Conservation (phyloP, 92 coral and sea anemone species). For the Ricordea florida region DNA sequence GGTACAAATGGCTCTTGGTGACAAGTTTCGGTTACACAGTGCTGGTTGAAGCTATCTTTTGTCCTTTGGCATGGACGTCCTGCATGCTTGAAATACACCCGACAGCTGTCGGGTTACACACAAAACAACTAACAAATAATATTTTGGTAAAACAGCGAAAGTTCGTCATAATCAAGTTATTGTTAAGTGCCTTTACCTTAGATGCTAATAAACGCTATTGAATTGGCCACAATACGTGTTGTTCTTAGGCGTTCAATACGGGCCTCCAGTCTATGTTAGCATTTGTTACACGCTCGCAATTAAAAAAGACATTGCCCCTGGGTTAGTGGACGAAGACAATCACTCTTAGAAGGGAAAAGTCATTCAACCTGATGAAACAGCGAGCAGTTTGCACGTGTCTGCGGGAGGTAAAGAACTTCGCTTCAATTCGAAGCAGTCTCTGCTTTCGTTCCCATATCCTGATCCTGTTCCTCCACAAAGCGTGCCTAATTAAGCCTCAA, state of each 20-base stretch:
- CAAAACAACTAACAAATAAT: slow-evolving; percentile 72
- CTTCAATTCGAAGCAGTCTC: slow-evolving; percentile 1
- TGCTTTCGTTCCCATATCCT: neutral
- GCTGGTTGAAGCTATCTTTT: no score
- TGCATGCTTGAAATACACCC: slow-evolving; percentile 21
- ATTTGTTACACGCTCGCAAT: slow-evolving; percentile 73
- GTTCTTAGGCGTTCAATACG: slow-evolving; percentile 77
- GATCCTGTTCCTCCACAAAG: slow-evolving; percentile 30
- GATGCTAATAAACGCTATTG: slow-evolving; percentile 84
- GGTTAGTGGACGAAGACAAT: slow-evolving; percentile 65
- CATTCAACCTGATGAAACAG: slow-evolving; percentile 41
- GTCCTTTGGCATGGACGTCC: slow-evolving; percentile 45
- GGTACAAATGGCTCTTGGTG: neutral
- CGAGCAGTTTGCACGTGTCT: slow-evolving; percentile 70
- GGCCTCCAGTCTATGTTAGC: slow-evolving; percentile 66
- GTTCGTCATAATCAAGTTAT: slow-evolving; percentile 85
- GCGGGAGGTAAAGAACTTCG: slow-evolving; percentile 48
- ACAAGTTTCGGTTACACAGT: neutral
- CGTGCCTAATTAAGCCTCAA: slow-evolving; percentile 42
- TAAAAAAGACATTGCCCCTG: slow-evolving; percentile 76
- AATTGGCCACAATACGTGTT: slow-evolving; percentile 85
- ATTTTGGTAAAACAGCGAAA: slow-evolving; percentile 69
- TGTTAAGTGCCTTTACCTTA: slow-evolving; percentile 66
- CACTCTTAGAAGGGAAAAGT: slow-evolving; percentile 59
- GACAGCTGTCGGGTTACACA: slow-evolving; percentile 54